Base-by-base conservation (phyloP, 2,888 invertebrate genomes). In the Hypomecis punctinalis region DNA sequence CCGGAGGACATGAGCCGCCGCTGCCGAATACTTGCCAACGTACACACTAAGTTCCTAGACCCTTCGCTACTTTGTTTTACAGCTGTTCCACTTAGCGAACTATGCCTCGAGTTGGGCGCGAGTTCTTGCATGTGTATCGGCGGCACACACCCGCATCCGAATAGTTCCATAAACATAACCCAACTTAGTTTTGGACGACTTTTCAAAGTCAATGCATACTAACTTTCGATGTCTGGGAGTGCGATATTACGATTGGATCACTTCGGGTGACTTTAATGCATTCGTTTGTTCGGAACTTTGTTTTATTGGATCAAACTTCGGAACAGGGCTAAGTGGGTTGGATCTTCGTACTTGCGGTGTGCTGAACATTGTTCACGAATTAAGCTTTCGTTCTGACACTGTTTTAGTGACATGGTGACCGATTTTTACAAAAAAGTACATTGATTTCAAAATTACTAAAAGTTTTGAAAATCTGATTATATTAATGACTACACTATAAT, bases 201-300 rank as follows among this genome's bases (percentile, higher is more conserved):
- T 92, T 93, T 92, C 92, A 93, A 93, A 93, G 92, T 93, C 92
- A 93, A 93, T 91, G 92, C 92, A 93, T 93, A 90, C 91, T 91
- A 92, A 93, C 92, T 93, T 92, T 90, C 89, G 89, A 90, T 90
- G 92, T 91, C 89, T 91, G 88, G 85, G 84, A 88, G 89, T 90
- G 89, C 85, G 89, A 90, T 91, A 91, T 92, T 91, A 92, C 90
- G 90, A 92, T 90, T 90, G 90, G 90, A 92, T 91, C 91, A 90
- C 87, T 90, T 91, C 83, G 85, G 84, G 86, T 83, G 89, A 87
- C 86, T 92, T 91, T 90, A 91, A 91, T 91, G 90, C 92, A 91
- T 91, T 92, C 91, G 89, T 92, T 91, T 91, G 91, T 90, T 90
- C 81, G 76, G 78, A 92, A 92, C 88, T 92, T 91, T 88, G 90